Evolutionary conservation across 2,113 vertebrate genomes (phyloP), one percentile per base, ranked within the genome.

Genomic region (Hyperoodon ampullatus): DNA sequence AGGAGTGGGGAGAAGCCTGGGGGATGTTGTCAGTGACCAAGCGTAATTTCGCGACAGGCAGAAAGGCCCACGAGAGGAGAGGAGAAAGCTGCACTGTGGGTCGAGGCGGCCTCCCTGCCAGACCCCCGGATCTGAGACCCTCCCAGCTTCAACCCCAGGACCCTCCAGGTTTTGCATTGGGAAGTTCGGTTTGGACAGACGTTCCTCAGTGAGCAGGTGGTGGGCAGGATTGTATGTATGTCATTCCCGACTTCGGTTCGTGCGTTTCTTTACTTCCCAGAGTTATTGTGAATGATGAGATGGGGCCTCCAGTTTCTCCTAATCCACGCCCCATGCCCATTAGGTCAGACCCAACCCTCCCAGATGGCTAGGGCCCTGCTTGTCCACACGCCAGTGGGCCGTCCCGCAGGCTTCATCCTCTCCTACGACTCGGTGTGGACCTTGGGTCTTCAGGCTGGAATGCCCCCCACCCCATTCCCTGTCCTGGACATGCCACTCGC

Each of bases 191-290:
- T 90, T 65, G 74, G 26, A 42, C 1, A 9, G 47, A 9, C 18
- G 39, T 90, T 53, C 23, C 39, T 65, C 33, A 0, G 7, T 9
- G 28, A 47, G 47, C 61, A 42, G 44, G 7, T 28, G 24, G 55
- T 2, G 63, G 58, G 10, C 55, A 66, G 72, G 50, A 2, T 8
- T 68, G 4, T 12, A 23, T 0, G 5, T 21, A 16, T 1, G 2
- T 7, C 55, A 2, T n/a, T 19, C 33, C 23, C 24, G 3, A 42
- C 6, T 33, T 33, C 9, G 9, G 19, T 42, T 13, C 30, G 28
- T 33, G 42, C 35, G 55, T 33, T 68, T 68, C 33, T 53, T 2
- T 9, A 10, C 5, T 92, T 65, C 80, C 33, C 0, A 30, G 68
- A 26, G 65, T 50, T 44, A 39, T 19, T 61, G 80, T 65, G 74